Conservation (phyloP, 2,113 vertebrate genomes). For the Murina feae region DNA sequence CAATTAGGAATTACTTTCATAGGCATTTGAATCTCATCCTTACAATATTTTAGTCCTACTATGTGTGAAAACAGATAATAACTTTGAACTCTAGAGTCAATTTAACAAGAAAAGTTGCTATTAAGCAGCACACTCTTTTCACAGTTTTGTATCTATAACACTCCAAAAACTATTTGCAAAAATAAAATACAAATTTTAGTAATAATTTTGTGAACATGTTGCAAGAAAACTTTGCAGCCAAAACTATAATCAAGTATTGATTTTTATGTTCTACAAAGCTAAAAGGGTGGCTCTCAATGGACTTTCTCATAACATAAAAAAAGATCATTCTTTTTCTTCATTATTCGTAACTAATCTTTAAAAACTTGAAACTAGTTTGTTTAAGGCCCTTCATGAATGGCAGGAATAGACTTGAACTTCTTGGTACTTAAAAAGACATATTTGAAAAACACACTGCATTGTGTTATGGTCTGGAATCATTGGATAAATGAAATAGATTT, state of each 20-base stretch:
- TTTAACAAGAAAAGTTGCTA: neutral
- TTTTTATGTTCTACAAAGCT: neutral
- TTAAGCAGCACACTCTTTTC: neutral
- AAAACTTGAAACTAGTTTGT: neutral
- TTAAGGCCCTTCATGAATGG: neutral
- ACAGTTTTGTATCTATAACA: neutral
- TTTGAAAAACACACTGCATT: neutral
- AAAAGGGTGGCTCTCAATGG: neutral
- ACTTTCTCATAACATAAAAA: neutral
- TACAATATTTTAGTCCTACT: neutral
- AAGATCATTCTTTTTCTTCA: neutral
- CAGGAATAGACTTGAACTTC: neutral
- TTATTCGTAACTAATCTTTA: neutral
- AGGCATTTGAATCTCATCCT: neutral
- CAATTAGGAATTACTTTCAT: neutral
- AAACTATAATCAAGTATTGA: constrained; percentile 21
- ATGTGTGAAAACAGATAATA: neutral
- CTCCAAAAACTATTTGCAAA: neutral
- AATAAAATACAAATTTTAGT: neutral
- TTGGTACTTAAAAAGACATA: neutral
- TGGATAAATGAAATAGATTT: neutral
- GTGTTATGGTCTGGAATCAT: neutral
- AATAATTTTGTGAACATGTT: neutral
- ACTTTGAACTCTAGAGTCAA: neutral
- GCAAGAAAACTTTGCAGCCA: neutral